A percentile compares a stretch with the other conserved stretches of the same genome.
These are phyloP conservation scores for Cettia cetti DNA, from an alignment of 2,113 vertebrate genomes.

Conservation along the genomic window DNA sequence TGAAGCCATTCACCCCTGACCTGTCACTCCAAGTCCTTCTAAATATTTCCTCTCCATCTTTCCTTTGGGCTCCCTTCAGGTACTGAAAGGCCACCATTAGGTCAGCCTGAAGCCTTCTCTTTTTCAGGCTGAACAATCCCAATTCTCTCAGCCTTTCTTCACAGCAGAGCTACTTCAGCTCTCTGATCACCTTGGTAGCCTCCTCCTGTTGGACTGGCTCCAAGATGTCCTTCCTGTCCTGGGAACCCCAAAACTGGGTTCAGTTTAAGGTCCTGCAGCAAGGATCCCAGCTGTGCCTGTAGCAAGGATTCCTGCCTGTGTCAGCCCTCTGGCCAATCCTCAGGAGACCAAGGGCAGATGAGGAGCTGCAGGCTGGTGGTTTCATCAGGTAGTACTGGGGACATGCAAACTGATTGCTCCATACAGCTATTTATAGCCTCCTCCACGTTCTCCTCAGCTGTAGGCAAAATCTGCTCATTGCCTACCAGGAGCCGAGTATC, in stretches of 20 bases:
- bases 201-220: not conserved
- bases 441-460: not conserved
- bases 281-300: not conserved
- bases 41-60: not conserved
- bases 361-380: not conserved
- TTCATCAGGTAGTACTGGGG: not conserved
- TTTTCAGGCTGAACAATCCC: not conserved
- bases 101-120: not conserved
- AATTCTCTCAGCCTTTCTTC: not conserved
- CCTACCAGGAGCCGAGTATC: not conserved
- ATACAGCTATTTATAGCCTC: not conserved
- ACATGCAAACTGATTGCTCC: not conserved
- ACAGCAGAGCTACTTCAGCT: not conserved
- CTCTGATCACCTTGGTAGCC: not conserved
- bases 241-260: not conserved
- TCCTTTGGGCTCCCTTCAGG: not conserved
- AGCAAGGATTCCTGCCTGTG: not conserved
- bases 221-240: not conserved
- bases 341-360: not conserved
- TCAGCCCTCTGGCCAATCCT: not conserved
- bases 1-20: accelerated
- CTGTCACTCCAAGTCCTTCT: not conserved
- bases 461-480: not conserved
- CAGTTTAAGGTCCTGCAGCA: not conserved
- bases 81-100: not conserved